Conservation (phyloP, 2,797 vertebrate genomes). For the Trichosurus vulpecula region DNA sequence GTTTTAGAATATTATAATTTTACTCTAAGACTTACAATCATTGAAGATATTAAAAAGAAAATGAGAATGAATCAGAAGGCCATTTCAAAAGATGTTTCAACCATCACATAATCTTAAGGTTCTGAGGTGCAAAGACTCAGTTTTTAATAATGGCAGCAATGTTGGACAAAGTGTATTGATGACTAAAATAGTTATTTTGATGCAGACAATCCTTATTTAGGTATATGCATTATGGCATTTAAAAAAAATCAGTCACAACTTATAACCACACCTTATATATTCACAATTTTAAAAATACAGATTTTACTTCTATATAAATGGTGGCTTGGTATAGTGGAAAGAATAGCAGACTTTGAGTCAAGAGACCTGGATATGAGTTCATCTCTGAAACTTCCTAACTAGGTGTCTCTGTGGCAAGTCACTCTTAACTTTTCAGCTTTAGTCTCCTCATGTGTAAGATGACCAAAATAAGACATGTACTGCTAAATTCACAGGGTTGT, state of each 20-base stretch:
- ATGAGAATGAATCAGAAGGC: not conserved
- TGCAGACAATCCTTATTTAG: not conserved
- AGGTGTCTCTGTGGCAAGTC: not conserved
- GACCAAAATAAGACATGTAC: not conserved
- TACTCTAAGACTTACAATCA: not conserved
- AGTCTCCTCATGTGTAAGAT: not conserved
- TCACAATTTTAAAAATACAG: not conserved
- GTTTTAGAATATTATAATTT: not conserved
- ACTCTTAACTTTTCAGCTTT: not conserved
- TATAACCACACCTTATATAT: not conserved
- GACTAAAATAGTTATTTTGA: not conserved
- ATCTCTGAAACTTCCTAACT: not conserved
- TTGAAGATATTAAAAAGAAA: not conserved
- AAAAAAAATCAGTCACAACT: not conserved
- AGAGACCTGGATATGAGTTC: not conserved
- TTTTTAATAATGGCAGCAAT: not conserved
- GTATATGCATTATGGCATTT: not conserved
- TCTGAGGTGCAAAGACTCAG: constrained; percentile 2
- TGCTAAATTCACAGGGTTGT: not conserved
- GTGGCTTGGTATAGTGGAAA: not conserved
- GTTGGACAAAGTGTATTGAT: not conserved
- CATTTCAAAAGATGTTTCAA: constrained; percentile 13
- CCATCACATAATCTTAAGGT: fast-evolving
- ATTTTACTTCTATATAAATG: not conserved
- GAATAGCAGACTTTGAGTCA: not conserved